phyloP scores from a whole-genome alignment of 2,888 invertebrate genomes.

The Holacanthella duospinosa region DNA sequence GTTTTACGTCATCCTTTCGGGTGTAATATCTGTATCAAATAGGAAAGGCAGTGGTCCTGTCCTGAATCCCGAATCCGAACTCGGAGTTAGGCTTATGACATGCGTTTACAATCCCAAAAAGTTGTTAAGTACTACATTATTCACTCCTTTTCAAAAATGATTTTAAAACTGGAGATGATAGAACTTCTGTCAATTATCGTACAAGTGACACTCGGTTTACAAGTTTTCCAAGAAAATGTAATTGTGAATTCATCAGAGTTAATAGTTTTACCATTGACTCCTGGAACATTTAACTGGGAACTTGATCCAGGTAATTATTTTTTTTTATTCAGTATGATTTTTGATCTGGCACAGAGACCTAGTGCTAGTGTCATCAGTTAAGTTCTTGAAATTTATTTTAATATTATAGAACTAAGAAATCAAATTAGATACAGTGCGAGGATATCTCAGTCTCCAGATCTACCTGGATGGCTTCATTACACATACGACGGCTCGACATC shows the following conservation, averaged over 20 bases:
- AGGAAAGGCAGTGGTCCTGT: too few relatives aligned
- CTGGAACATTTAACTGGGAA: constrained; percentile 30
- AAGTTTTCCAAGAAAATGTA: constrained; percentile 29
- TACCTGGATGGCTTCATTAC: constrained; percentile 77
- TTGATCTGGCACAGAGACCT: neutral
- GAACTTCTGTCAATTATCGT: neutral
- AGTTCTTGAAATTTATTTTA: too few relatives aligned
- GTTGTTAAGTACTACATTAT: too few relatives aligned
- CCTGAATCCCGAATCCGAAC: too few relatives aligned
- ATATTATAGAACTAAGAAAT: constrained; percentile 32
- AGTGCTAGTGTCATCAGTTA: neutral
- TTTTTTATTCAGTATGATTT: neutral
- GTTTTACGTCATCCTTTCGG: too few relatives aligned
- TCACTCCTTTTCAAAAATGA: constrained; percentile 4
- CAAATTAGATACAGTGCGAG: constrained; percentile 33
- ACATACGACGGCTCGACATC: constrained; percentile 57
- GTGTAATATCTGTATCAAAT: too few relatives aligned
- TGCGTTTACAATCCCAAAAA: too few relatives aligned
- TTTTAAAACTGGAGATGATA: neutral
- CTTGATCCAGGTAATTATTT: constrained; percentile 24
- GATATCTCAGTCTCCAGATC: constrained; percentile 58
- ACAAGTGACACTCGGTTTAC: constrained; percentile 10
- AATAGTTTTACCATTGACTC: constrained; percentile 29
- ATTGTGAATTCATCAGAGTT: constrained; percentile 34
- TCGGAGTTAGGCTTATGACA: too few relatives aligned